Evolutionary conservation across 1,140 invertebrate species (phyloP).

Genomic region (Neocloeon triangulifer): DNA sequence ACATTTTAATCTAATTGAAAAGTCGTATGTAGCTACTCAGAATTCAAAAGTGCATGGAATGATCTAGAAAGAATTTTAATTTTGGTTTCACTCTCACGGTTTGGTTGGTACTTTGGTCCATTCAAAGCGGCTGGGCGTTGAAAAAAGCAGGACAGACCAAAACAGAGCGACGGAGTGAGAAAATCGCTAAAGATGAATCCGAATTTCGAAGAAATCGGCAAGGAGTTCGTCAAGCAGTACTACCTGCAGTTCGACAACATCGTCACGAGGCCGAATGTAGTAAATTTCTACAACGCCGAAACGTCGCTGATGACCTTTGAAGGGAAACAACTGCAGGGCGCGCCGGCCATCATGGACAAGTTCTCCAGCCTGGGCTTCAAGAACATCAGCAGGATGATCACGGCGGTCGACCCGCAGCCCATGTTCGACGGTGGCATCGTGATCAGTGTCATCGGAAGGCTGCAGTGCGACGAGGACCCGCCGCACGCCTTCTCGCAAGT

Average conservation of each 20-base stretch:
- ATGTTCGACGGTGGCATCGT: slow-evolving; percentile 87
- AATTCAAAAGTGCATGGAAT: too few relatives aligned
- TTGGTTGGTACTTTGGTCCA: too few relatives aligned
- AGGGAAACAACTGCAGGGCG: slow-evolving; percentile 73
- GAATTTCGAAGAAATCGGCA: slow-evolving; percentile 75
- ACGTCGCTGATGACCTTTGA: slow-evolving; percentile 46
- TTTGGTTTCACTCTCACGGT: too few relatives aligned
- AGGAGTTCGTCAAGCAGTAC: slow-evolving; percentile 82
- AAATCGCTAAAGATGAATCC: too few relatives aligned
- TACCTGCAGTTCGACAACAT: slow-evolving; percentile 79
- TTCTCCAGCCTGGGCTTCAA: slow-evolving; percentile 71
- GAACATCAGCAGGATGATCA: slow-evolving; percentile 78
- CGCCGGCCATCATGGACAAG: slow-evolving; percentile 84
- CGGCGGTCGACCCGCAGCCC: slow-evolving; percentile 83
- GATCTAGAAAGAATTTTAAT: too few relatives aligned
- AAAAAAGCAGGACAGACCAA: too few relatives aligned
- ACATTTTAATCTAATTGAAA: too few relatives aligned
- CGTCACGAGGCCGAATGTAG: slow-evolving; percentile 49
- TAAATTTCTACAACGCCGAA: slow-evolving; percentile 84
- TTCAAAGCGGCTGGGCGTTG: too few relatives aligned
- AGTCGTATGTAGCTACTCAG: too few relatives aligned
- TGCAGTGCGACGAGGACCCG: slow-evolving; percentile 83
- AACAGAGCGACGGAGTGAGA: too few relatives aligned
- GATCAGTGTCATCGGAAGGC: slow-evolving; percentile 77
- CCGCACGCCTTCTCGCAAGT: slow-evolving; percentile 75